phyloP scores from a whole-genome alignment of 2,113 vertebrate species.

The Nibea coibor region DNA sequence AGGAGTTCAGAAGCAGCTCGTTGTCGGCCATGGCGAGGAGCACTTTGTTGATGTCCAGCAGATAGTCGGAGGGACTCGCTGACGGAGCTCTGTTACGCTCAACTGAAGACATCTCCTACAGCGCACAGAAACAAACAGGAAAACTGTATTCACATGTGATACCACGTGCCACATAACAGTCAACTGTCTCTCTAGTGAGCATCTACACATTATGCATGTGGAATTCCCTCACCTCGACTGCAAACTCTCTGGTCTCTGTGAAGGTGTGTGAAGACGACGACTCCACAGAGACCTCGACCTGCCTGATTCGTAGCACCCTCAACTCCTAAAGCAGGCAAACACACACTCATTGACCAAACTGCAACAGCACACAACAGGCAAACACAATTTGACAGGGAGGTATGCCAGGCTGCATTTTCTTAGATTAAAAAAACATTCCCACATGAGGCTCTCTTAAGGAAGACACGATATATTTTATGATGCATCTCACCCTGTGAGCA shows the following conservation, averaged over 20 bases:
- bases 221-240: constrained; percentile 50
- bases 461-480: neutral
- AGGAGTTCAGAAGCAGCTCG: constrained; percentile 91
- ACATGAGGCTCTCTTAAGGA: neutral
- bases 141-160: neutral
- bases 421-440: neutral
- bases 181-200: neutral
- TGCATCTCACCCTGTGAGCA: constrained; percentile 80
- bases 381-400: neutral
- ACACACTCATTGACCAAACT: neutral
- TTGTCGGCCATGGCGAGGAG: constrained; percentile 90
- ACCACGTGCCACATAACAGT: neutral
- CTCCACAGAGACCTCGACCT: constrained; percentile 65
- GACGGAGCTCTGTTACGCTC: constrained; percentile 39
- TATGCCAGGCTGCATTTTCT: neutral
- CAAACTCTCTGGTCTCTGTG: constrained; percentile 70
- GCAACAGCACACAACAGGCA: neutral
- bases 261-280: constrained; percentile 74
- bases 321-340: constrained; percentile 78
- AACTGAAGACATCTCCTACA: constrained; percentile 64
- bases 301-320: constrained; percentile 73
- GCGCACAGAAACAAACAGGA: neutral
- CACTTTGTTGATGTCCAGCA: constrained; percentile 93
- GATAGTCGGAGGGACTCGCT: constrained; percentile 86
- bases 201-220: neutral